phyloP scores from a whole-genome alignment of 2,113 vertebrate genomes.

The Athene noctua region DNA sequence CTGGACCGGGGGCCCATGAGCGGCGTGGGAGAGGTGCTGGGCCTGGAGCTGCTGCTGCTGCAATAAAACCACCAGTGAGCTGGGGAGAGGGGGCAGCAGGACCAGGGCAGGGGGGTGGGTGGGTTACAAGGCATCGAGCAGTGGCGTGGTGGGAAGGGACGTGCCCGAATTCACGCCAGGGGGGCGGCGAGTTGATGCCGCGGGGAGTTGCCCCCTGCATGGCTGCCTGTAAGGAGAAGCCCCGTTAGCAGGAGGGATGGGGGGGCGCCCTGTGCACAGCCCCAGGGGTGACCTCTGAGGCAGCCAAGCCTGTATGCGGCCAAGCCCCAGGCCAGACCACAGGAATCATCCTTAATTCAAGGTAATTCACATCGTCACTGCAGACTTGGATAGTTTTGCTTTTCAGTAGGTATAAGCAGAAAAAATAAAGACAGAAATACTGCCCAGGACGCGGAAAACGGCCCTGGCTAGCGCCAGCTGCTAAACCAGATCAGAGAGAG shows the following conservation, averaged over 20 bases:
- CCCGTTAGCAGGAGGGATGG: background rate
- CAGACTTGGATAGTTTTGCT: fast-evolving
- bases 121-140: background rate
- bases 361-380: fast-evolving
- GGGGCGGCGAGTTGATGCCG: no score
- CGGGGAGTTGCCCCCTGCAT: background rate
- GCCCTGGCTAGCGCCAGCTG: background rate
- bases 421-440: background rate
- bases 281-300: background rate
- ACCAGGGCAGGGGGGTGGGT: background rate
- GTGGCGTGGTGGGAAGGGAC: background rate
- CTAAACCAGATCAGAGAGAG: fast-evolving
- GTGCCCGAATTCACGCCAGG: fast-evolving
- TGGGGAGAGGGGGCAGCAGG: background rate
- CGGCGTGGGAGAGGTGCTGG: conserved; percentile 94
- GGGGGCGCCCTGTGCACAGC: fast-evolving
- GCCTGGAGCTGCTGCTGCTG: conserved; percentile 99
- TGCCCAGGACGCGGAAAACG: fast-evolving
- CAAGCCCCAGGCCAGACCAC: fast-evolving
- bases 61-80: conserved; percentile 67
- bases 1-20: conserved; percentile 91
- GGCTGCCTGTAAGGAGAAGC: background rate
- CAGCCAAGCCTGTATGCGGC: no score
- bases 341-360: fast-evolving
- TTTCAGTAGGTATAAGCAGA: background rate